phyloP scores from a whole-genome alignment of 2,113 vertebrate genomes.

The Falco punctatus region DNA sequence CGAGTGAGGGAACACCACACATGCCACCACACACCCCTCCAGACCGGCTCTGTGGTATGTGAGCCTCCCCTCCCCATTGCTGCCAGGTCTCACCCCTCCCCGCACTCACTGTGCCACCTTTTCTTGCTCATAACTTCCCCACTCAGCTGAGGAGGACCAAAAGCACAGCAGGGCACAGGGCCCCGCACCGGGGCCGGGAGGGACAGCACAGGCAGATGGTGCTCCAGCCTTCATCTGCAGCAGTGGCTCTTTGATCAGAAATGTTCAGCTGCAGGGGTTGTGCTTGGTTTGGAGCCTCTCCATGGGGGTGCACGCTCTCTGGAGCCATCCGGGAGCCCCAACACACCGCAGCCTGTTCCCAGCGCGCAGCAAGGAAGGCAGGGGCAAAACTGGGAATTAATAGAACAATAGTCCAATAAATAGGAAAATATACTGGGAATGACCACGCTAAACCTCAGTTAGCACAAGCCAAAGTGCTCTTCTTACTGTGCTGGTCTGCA shows the following conservation, averaged over 20 bases:
- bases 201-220: neutral
- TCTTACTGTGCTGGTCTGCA: neutral
- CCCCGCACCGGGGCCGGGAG: fast-evolving
- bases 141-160: neutral
- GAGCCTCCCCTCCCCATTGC: fast-evolving
- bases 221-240: neutral
- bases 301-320: fast-evolving
- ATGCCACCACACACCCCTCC: fast-evolving
- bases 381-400: neutral
- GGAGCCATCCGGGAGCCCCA: fast-evolving
- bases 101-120: neutral
- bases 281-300: fast-evolving
- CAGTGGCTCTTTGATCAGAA: neutral
- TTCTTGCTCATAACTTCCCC: fast-evolving
- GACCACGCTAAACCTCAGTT: neutral
- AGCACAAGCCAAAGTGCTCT: neutral
- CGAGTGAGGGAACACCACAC: fast-evolving
- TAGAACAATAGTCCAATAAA: too few relatives aligned
- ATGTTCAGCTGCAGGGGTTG: fast-evolving
- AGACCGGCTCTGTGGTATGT: fast-evolving
- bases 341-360: neutral
- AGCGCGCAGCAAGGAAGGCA: neutral
- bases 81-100: fast-evolving
- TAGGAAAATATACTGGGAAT: fast-evolving
- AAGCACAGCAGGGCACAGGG: neutral